These are phyloP conservation scores for Euspilapteryx auroguttella DNA, from an alignment of 2,888 invertebrate species.

Conservation along the genomic window DNA sequence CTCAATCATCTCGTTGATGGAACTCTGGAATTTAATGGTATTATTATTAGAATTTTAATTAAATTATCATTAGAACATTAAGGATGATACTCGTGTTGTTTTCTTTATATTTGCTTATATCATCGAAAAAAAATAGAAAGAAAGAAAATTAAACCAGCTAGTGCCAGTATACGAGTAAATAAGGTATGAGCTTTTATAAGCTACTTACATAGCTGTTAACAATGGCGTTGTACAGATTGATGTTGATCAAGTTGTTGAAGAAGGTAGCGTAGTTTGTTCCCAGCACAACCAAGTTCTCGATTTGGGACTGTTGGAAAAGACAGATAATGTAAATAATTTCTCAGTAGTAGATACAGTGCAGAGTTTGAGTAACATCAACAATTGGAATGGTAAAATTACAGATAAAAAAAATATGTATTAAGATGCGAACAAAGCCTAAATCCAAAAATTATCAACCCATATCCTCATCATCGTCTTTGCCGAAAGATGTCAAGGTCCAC, in stretches of 20 bases:
- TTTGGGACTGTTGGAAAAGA: slow-evolving; percentile 7
- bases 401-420: too few relatives aligned
- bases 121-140: slow-evolving; percentile 7
- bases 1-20: slow-evolving; percentile 1
- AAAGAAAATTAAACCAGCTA: background rate
- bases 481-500: too few relatives aligned
- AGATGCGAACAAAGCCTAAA: too few relatives aligned
- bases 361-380: too few relatives aligned
- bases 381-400: too few relatives aligned
- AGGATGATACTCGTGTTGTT: background rate
- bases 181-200: background rate
- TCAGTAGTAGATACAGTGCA: too few relatives aligned
- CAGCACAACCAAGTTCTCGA: slow-evolving; percentile 6
- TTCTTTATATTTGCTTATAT: background rate
- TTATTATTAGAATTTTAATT: background rate
- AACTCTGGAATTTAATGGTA: slow-evolving; percentile 1
- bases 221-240: slow-evolving; percentile 11
- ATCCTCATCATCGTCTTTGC: too few relatives aligned
- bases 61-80: background rate
- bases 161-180: background rate
- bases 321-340: slow-evolving; percentile 1
- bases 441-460: too few relatives aligned
- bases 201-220: slow-evolving; percentile 11
- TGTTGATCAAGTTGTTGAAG: slow-evolving; percentile 11
- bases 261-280: slow-evolving; percentile 3